These are phyloP conservation scores for Drosophila varians DNA, from an alignment of 1,140 invertebrate species.

Conservation along the genomic window DNA sequence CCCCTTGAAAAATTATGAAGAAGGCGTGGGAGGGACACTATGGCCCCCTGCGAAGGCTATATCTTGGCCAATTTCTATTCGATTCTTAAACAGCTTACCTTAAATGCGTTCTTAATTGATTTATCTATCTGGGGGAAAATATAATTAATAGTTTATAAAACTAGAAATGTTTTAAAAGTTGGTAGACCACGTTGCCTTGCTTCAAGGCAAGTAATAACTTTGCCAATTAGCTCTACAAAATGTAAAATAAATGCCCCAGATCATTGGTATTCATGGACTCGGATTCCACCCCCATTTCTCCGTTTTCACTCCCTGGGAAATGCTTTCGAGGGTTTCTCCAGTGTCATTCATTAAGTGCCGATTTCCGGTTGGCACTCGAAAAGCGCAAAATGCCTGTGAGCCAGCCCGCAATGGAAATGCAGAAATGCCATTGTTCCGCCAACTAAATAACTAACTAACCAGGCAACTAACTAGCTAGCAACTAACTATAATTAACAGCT, in stretches of 20 bases:
- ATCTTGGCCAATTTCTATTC: background rate
- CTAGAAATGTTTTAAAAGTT: no score
- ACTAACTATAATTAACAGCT: slow-evolving; percentile 30
- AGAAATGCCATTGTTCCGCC: slow-evolving; percentile 69
- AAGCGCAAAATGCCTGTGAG: slow-evolving; percentile 48
- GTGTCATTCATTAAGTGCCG: slow-evolving; percentile 36
- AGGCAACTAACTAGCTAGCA: slow-evolving; percentile 18
- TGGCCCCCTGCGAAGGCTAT: background rate
- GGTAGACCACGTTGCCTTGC: no score
- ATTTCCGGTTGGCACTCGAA: slow-evolving; percentile 55
- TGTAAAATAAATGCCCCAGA: background rate
- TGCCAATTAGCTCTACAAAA: no score
- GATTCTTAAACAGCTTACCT: no score
- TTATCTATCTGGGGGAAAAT: no score
- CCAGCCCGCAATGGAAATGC: slow-evolving; percentile 15
- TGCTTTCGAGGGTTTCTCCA: slow-evolving; percentile 2
- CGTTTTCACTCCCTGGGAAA: background rate
- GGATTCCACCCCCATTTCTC: slow-evolving; percentile 24
- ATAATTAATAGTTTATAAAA: no score
- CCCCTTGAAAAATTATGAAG: background rate
- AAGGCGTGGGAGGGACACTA: background rate
- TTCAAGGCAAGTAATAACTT: no score
- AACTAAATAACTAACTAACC: slow-evolving; percentile 29
- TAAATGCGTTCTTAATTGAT: no score
- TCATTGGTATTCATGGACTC: slow-evolving; percentile 12